A percentile compares a stretch with the other conserved stretches of the same genome.
Conservation (phyloP, 2,797 vertebrate genomes). For the Danio aesculapii region DNA sequence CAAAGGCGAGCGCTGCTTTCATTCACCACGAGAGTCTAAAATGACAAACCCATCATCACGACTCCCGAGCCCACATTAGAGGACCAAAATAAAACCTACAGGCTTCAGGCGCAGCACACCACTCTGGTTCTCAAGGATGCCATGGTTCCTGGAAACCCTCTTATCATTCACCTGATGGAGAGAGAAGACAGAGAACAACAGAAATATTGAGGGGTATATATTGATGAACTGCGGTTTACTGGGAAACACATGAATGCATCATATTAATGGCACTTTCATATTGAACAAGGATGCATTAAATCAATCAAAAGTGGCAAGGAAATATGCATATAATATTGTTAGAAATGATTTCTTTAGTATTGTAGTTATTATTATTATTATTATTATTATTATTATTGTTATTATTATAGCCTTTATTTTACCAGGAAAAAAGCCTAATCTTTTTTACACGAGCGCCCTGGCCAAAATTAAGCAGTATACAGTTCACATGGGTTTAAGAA, state of each 20-base stretch:
- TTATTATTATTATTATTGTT: no score
- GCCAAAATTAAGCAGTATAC: no score
- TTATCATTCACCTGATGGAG: conserved; percentile 79
- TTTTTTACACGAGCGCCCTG: no score
- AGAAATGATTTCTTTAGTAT: background rate
- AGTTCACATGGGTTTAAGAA: no score
- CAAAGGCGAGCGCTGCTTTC: conserved; percentile 35
- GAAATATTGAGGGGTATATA: background rate
- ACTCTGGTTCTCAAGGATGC: conserved; percentile 79
- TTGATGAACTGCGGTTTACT: background rate
- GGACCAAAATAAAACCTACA: conserved; percentile 66
- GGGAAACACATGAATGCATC: background rate
- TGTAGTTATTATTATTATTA: no score
- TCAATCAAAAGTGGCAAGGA: background rate
- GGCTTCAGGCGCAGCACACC: conserved; percentile 84
- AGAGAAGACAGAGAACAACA: background rate
- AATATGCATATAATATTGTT: background rate
- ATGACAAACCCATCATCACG: conserved; percentile 34
- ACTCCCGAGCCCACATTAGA: background rate
- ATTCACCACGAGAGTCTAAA: conserved; percentile 12
- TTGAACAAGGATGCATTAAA: background rate
- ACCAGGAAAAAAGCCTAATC: no score
- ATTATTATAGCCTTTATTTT: no score
- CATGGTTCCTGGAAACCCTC: conserved; percentile 85
- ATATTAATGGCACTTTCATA: background rate